Conservation (phyloP, 2,113 vertebrate genomes). For the Pachycephala philippinensis region DNA sequence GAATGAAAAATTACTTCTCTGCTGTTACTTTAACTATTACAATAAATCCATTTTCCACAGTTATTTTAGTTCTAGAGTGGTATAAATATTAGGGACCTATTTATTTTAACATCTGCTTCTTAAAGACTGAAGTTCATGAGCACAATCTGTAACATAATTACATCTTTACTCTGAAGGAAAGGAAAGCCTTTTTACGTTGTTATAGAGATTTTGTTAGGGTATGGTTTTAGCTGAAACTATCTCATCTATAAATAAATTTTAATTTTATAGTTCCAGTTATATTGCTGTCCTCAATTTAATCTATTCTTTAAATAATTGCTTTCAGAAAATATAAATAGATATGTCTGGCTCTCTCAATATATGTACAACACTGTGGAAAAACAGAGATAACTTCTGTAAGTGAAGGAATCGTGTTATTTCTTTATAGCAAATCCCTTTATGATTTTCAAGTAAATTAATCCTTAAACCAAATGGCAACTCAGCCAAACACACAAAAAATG, state of each 20-base stretch:
- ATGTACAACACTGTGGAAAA: background rate
- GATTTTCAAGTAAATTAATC: background rate
- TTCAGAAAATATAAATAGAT: background rate
- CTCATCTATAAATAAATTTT: background rate
- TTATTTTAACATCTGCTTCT: background rate
- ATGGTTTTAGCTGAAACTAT: background rate
- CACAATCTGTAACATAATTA: background rate
- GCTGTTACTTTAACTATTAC: background rate
- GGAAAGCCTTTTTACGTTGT: background rate
- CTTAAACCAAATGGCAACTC: background rate
- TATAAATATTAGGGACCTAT: background rate
- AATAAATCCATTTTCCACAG: background rate
- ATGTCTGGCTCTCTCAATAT: rapidly evolving
- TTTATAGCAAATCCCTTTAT: background rate
- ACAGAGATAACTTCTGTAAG: background rate
- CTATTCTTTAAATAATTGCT: background rate
- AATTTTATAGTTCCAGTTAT: background rate
- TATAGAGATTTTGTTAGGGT: background rate
- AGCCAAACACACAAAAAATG: background rate
- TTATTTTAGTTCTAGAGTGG: background rate
- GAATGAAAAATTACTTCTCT: background rate
- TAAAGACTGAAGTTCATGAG: background rate
- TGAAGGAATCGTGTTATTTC: background rate
- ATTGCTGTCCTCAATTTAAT: background rate
- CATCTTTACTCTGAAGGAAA: background rate